These are phyloP conservation scores for Dryococelus australis DNA, from an alignment of 2,888 invertebrate genomes.

Conservation along the genomic window DNA sequence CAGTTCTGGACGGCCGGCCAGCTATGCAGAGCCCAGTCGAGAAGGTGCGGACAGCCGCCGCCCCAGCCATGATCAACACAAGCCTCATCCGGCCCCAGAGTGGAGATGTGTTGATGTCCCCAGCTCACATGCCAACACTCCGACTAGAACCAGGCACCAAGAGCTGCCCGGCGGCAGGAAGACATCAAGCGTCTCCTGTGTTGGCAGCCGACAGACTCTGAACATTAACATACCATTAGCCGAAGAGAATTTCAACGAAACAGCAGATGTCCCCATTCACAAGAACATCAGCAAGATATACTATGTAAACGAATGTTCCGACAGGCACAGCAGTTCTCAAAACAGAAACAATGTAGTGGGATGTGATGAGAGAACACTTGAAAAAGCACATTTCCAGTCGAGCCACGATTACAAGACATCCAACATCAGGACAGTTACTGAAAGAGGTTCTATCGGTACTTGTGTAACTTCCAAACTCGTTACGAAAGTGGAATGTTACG, in stretches of 20 bases:
- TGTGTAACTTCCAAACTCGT: not conserved
- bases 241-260: not conserved
- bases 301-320: not conserved
- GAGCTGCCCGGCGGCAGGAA: too few species aligned
- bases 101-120: too few species aligned
- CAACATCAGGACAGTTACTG: not conserved
- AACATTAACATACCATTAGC: not conserved
- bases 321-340: not conserved
- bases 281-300: not conserved
- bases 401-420: not conserved
- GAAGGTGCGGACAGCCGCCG: too few species aligned
- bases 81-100: too few species aligned
- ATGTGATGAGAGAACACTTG: not conserved
- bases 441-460: not conserved
- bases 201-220: not conserved
- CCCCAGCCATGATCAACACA: too few species aligned
- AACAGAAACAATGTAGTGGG: not conserved
- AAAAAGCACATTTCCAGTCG: not conserved
- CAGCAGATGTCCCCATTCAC: not conserved
- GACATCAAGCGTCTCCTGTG: not conserved
- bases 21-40: slow-evolving; percentile 35
- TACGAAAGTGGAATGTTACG: not conserved
- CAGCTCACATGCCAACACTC: too few species aligned
- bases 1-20: slow-evolving; percentile 40
- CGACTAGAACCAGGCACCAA: too few species aligned